phyloP scores from a whole-genome alignment of 2,797 vertebrate genomes.

The Dipus sagitta region DNA sequence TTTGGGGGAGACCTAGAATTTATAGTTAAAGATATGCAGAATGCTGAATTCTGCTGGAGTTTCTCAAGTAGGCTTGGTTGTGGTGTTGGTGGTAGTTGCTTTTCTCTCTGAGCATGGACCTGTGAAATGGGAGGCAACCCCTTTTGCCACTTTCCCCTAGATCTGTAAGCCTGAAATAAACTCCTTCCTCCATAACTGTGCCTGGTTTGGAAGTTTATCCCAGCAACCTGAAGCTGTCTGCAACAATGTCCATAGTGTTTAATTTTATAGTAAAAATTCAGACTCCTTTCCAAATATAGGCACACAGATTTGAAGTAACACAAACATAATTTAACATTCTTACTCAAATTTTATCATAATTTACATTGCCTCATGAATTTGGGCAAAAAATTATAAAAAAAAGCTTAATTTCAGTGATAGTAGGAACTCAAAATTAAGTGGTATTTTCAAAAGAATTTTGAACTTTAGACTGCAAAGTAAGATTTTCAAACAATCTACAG shows the following conservation, averaged over 20 bases:
- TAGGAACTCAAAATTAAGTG: not conserved
- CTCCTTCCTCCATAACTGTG: too few relatives aligned
- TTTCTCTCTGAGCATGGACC: too few relatives aligned
- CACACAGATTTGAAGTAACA: constrained; percentile 4
- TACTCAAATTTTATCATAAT: constrained; percentile 3
- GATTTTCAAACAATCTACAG: not conserved
- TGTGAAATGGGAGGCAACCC: too few relatives aligned
- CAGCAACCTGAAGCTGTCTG: too few relatives aligned
- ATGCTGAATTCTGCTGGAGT: too few relatives aligned
- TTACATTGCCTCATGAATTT: constrained; percentile 8
- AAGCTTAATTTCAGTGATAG: not conserved
- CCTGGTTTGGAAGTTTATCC: too few relatives aligned
- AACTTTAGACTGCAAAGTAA: not conserved
- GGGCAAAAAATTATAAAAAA: constrained; percentile 45
- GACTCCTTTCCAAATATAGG: constrained; percentile 13
- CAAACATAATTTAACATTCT: constrained; percentile 43
- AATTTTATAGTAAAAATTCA: constrained; percentile 45
- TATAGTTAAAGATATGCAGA: too few relatives aligned
- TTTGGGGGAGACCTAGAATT: too few relatives aligned
- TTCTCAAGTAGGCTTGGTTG: too few relatives aligned
- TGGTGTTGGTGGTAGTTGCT: too few relatives aligned
- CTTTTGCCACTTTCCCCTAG: too few relatives aligned
- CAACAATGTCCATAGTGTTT: not conserved
- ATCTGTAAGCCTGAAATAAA: too few relatives aligned
- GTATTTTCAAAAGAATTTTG: not conserved